Base-by-base conservation (phyloP, 2,797 vertebrate species). In the Phoeniculus purpureus region DNA sequence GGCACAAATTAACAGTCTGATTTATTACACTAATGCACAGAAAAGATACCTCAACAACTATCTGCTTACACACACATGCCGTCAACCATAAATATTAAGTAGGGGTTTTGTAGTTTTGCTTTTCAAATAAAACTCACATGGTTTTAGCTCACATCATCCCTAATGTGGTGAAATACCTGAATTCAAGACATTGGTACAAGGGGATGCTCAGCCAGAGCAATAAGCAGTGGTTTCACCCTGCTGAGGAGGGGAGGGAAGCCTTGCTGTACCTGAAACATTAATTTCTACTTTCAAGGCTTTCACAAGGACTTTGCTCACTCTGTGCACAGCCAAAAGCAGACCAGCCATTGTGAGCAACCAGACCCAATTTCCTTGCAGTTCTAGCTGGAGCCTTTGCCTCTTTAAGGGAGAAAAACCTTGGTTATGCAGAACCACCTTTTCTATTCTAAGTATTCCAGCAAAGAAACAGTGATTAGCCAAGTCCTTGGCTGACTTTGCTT, bases 41-140 rank as follows among this genome's bases (percentile, higher is more conserved):
- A 77, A 87, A 93, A 95, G 90, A 78, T 58, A 89, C 89, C 84
- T 76, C 94, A 96, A 85, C 79, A 95, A 85, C 67, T 87, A 50
- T 73, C 91, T 78, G 93, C 85, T 93, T 92, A 92, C 92, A 91
- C 22, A 90, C 12, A 92, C 34, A 85, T 43, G 76, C 37, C 7
- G 14, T 7, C 74, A 78, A 83, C 40, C 84, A 87, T 55, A 77
- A 91, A 93, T 79, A 93, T 32, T 80, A 84, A 90, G 22, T 2
- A 76, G 58, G 75, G 58, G 61, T 74, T 48, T 75, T 72, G 81
- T 12, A 74, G 40, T 76, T 81, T 52, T 71, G 70, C 29, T 90
- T 88, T 85, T 74, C 75, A 93, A 86, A 70, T 81, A 50, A 72
- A 89, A 70, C 66, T 62, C 40, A 1, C 7, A 26, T 23, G 43